phyloP scores from a whole-genome alignment of 1,140 invertebrate species.

The Drosophila mojavensis region DNA sequence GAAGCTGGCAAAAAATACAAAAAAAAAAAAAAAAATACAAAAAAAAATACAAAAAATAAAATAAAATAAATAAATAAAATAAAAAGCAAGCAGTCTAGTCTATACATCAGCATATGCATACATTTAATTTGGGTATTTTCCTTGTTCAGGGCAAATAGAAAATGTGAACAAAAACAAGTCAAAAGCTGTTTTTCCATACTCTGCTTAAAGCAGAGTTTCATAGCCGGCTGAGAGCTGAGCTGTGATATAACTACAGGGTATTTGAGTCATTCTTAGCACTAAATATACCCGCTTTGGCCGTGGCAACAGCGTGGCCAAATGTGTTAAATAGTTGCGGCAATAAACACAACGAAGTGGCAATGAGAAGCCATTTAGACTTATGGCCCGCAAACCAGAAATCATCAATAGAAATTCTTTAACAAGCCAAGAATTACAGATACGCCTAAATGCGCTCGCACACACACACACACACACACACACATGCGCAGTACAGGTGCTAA shows the following conservation, averaged over 20 bases:
- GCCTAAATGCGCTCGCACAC: background rate
- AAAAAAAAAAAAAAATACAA: background rate
- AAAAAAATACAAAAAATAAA: too few species aligned
- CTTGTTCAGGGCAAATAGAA: background rate
- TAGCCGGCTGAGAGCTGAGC: too few species aligned
- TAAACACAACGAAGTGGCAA: slow-evolving; percentile 24
- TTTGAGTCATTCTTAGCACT: too few species aligned
- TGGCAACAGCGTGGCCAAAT: slow-evolving; percentile 15
- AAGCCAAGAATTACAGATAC: slow-evolving; percentile 11
- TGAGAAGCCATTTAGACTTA: slow-evolving; percentile 3
- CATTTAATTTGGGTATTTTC: background rate
- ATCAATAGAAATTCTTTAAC: slow-evolving; percentile 59
- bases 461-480: background rate
- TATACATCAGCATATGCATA: background rate
- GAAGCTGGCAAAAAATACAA: slow-evolving; percentile 44
- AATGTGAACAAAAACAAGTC: background rate
- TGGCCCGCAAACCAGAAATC: slow-evolving; percentile 7
- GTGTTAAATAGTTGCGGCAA: slow-evolving; percentile 61
- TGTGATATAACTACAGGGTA: too few species aligned
- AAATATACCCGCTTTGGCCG: background rate
- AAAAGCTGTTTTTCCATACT: background rate
- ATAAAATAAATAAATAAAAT: background rate
- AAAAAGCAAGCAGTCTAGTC: background rate
- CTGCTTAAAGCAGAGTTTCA: background rate
- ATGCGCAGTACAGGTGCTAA: slow-evolving; percentile 49